A percentile compares a stretch with the other conserved stretches of the same genome.
Evolutionary conservation across 2,888 invertebrate genomes (phyloP).

Genomic region (Euplagia quadripunctaria): DNA sequence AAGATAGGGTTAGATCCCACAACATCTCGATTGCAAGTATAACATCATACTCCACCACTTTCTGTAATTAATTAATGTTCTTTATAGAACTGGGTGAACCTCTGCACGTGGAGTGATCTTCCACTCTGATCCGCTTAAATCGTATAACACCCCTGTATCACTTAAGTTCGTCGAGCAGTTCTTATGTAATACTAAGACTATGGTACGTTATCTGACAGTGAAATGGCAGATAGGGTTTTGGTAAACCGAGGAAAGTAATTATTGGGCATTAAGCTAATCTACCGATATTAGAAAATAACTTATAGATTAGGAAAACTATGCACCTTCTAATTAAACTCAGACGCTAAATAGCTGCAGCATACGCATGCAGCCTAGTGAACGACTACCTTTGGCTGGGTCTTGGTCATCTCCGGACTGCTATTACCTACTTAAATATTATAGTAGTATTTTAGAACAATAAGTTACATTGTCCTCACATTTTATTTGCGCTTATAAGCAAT

Average conservation of each 20-base stretch:
- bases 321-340: background rate
- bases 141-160: background rate
- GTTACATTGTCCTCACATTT: too few species aligned
- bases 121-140: background rate
- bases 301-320: background rate
- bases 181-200: conserved; percentile 3
- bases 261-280: background rate
- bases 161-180: conserved; percentile 4
- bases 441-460: too few species aligned
- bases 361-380: too few species aligned
- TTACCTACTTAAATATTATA: too few species aligned
- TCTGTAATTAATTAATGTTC: background rate
- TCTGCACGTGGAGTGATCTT: background rate
- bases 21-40: too few species aligned
- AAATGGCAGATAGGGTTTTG: conserved; percentile 6
- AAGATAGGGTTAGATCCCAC: too few species aligned
- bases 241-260: background rate
- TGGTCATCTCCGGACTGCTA: too few species aligned
- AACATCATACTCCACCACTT: too few species aligned
- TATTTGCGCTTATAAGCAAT: too few species aligned
- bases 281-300: background rate
- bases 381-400: too few species aligned
- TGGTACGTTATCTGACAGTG: conserved; percentile 1
- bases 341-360: too few species aligned
- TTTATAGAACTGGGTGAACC: background rate